Base-by-base conservation (phyloP, 2,888 invertebrate species). In the Leucozona laternaria region DNA sequence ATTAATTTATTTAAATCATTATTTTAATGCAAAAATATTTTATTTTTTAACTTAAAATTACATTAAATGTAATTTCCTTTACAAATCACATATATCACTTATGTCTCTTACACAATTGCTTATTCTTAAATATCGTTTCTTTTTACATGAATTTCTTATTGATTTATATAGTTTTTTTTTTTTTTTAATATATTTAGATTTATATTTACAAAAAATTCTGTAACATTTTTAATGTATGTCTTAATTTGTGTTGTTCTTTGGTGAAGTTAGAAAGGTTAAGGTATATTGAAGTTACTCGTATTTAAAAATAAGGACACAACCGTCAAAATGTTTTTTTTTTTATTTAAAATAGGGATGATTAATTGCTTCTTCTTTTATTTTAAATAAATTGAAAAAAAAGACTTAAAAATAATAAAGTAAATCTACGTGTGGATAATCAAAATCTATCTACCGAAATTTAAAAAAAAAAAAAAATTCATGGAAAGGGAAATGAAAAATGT, bases 11-110 rank as follows among this genome's bases (percentile, higher is more conserved):
- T 85, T 72, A 68, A 73, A 66, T 79, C 84, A 84, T 66, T 57
- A 43, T 40, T 71, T 73, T 77, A 60, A 85, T 80, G 85, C 73
- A 85, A 85, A 85, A 85, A 85, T 85, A 85, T 25, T 71, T 43
- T 28, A n/a, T 76, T 15, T 45, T 31, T 55, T 40, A 37, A 15
- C 45, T 45, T 64, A 81, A 66, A 48, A 48, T 22, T 76, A 78
- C 68, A 78, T 40, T 68, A 13, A 17, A 71, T 80, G 71, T 80
- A 55, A 80, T 73, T 80, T 85, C 64, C 58, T 70, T 50, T 80
- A 70, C 80, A 85, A 85, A 85, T 85, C 85, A 85, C 85, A 80
- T 78, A 60, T 80, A 60, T 60, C 60, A 20, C 34, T 34, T 80
- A 68, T 77, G 31, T 79, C 53, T 72, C 66, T 72, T 70, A 66